Evolutionary conservation across 2,797 vertebrate genomes (phyloP), one percentile per base, ranked within the genome.

Genomic region (Spea hammondii): DNA sequence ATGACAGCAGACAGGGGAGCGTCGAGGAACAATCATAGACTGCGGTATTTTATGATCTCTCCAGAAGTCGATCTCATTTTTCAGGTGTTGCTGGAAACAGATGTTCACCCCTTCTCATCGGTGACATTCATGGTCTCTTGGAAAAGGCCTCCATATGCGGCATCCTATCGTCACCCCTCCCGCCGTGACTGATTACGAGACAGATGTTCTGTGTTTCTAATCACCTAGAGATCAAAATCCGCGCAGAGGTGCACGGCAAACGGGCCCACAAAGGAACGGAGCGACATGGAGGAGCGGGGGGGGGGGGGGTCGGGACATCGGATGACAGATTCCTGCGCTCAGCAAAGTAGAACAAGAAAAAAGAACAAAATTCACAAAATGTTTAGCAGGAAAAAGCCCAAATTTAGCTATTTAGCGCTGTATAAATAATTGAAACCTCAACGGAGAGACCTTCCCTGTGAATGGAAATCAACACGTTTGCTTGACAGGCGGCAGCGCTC

Each of bases 191-290:
- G 72, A 77, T 82, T 78, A 70, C 45, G 8, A 74, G 65, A 45
- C 80, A 82, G 80, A 82, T 82, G 80, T 77, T 82, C 51, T 14
- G 75, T 68, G 57, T 78, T 82, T 57, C 60, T 65, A 74, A 77
- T 78, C 65, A 82, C 75, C 62, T 12, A 51, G 65, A 82, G 75
- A 82, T 77, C 70, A 57, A 55, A 78, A 72, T 82, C 13, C 50
- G 75, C 54, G 65, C 65, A 82, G 75, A 78, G 75, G 70, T 69
- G 79, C 79, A 17, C 49, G 77, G 59, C 74, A 59, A 77, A 81
- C 69, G 64, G 64, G 62, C 57, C 66, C 62, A 59, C 74, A 71
- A 59, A 76, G 14, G 65, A 46, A 66, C 50, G 17, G 67, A 6
- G 51, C 10, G n/a, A 17, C n/a, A 1, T 7, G 6, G 7, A 62